These are phyloP conservation scores for Tholera decimalis DNA, from an alignment of 2,888 invertebrate species.

Conservation along the genomic window DNA sequence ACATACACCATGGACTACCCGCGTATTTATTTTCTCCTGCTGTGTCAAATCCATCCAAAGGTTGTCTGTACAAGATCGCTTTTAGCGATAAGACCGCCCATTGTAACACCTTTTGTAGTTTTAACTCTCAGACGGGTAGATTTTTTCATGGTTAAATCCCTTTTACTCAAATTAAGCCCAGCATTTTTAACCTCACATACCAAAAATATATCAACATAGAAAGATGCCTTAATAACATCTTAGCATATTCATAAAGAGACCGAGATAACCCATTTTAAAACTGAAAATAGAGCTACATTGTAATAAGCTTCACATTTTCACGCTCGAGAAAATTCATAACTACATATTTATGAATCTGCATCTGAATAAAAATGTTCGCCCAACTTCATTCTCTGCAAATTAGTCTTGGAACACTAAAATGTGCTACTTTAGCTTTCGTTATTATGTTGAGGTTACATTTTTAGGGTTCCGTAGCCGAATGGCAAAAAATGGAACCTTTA, in stretches of 20 bases:
- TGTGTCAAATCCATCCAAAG: no score
- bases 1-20: no score
- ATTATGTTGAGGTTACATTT: neutral
- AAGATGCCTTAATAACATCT: neutral
- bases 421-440: neutral
- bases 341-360: conserved; percentile 51
- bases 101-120: no score
- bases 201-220: neutral
- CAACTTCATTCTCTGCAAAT: conserved; percentile 26
- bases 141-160: no score
- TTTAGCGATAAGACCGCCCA: no score
- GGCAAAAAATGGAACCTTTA: no score
- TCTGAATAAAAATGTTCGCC: conserved; percentile 37
- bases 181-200: neutral
- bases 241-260: neutral
- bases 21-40: no score
- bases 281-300: neutral
- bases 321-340: conserved; percentile 24
- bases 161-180: neutral
- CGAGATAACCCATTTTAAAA: conserved; percentile 9
- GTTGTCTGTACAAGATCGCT: no score
- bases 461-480: no score
- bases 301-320: conserved; percentile 13
- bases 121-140: no score
- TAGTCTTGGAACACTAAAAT: conserved; percentile 19